phyloP scores from a whole-genome alignment of 2,888 invertebrate species.

The Sclerodermus sp. region DNA sequence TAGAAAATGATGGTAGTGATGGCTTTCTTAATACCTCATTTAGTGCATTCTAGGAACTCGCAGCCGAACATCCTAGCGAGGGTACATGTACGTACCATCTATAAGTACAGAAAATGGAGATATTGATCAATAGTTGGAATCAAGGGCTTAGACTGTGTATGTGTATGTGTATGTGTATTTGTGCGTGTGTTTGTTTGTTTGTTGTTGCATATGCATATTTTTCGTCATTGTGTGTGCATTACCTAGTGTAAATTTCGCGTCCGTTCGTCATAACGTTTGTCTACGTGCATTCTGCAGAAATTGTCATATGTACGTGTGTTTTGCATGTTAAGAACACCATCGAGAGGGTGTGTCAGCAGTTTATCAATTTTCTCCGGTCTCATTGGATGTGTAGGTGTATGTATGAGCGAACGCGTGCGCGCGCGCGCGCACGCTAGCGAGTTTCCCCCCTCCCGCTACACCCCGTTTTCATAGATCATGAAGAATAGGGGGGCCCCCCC shows the following conservation, averaged over 20 bases:
- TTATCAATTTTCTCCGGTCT: too few relatives aligned
- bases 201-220: too few relatives aligned
- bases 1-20: constrained; percentile 50
- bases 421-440: too few relatives aligned
- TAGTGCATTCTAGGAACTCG: constrained; percentile 57
- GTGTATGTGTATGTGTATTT: background rate
- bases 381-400: background rate
- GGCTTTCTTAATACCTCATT: constrained; percentile 55
- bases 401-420: background rate
- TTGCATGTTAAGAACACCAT: too few relatives aligned
- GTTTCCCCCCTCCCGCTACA: too few relatives aligned
- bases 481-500: background rate
- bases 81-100: constrained; percentile 57
- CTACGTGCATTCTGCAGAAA: too few relatives aligned
- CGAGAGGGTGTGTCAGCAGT: too few relatives aligned
- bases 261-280: too few relatives aligned
- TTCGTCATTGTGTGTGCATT: too few relatives aligned
- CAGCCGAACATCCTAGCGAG: constrained; percentile 56
- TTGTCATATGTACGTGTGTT: too few relatives aligned
- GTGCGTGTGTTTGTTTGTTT: constrained; percentile 13
- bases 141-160: constrained; percentile 19
- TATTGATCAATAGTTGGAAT: constrained; percentile 54
- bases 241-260: too few relatives aligned
- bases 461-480: too few relatives aligned
- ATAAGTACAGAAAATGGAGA: constrained; percentile 57